Evolutionary conservation across 2,888 invertebrate genomes (phyloP).

Genomic region (Stictocephala bisonia): DNA sequence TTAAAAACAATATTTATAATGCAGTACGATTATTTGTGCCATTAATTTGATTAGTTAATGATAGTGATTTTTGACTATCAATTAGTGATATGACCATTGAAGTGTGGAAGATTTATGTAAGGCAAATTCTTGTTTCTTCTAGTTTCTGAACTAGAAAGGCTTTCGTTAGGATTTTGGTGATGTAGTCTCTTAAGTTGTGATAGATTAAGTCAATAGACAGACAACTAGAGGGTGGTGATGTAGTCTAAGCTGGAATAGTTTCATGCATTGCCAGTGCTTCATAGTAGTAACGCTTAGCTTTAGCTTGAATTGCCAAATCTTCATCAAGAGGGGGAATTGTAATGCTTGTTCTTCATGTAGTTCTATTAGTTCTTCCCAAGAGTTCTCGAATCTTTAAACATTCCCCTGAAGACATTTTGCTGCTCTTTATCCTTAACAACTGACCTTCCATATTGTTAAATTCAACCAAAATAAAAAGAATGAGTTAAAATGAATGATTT

Average conservation of each 20-base stretch:
- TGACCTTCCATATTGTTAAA: background rate
- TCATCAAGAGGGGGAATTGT: background rate
- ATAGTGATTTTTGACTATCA: no score
- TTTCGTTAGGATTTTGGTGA: no score
- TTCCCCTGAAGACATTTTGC: background rate
- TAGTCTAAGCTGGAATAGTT: background rate
- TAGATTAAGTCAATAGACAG: no score
- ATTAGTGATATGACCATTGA: constrained; percentile 19
- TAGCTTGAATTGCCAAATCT: background rate
- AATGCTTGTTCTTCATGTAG: background rate
- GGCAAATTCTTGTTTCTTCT: background rate
- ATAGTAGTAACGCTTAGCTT: constrained; percentile 23
- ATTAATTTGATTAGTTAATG: no score
- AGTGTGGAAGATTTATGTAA: constrained; percentile 36
- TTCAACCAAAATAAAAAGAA: no score
- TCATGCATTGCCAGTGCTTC: constrained; percentile 6
- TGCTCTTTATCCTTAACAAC: background rate
- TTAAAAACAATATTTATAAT: no score
- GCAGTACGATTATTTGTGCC: no score
- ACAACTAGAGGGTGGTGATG: background rate
- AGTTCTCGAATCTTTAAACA: constrained; percentile 8
- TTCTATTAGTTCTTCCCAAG: constrained; percentile 29
- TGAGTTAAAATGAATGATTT: background rate
- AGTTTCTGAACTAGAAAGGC: background rate
- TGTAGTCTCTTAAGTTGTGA: no score